Percentiles rank a stretch among this genome's conserved stretches.
Conservation (phyloP, 2,797 vertebrate genomes). For the Anabacerthia variegaticeps region DNA sequence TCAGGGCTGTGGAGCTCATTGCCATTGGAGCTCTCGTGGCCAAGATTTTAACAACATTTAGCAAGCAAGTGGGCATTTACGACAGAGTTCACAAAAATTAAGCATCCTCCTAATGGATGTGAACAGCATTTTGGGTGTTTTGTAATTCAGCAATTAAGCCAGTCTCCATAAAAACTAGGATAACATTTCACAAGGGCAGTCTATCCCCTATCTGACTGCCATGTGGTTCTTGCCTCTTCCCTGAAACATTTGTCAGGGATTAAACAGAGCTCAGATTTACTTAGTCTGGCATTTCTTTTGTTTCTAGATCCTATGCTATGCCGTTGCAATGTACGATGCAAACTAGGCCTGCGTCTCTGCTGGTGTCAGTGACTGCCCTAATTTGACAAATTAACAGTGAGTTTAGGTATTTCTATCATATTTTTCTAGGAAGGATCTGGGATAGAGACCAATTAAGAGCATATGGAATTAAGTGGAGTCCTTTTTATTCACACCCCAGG, state of each 20-base stretch:
- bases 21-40: constrained; percentile 35
- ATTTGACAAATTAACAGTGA: constrained; percentile 43
- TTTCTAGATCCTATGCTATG: constrained; percentile 33
- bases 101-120: constrained; percentile 39
- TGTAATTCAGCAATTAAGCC: constrained; percentile 60
- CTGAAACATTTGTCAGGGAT: constrained; percentile 52
- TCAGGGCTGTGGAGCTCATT: constrained; percentile 36
- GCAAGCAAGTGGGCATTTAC: constrained; percentile 46
- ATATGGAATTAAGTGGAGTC: constrained; percentile 50
- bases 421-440: constrained; percentile 42
- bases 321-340: constrained; percentile 1
- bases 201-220: constrained; percentile 41
- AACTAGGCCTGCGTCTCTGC: constrained; percentile 44
- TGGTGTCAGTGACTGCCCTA: constrained; percentile 37
- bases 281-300: constrained; percentile 58
- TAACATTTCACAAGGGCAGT: constrained; percentile 53
- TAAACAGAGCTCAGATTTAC: constrained; percentile 50
- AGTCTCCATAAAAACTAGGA: constrained; percentile 40
- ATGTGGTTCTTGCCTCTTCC: constrained; percentile 52
- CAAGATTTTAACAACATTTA: constrained; percentile 56
- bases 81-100: constrained; percentile 37
- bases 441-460: constrained; percentile 47
- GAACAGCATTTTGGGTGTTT: constrained; percentile 55
- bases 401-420: constrained; percentile 44
- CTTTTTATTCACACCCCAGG: constrained; percentile 48